These are phyloP conservation scores for Lycocerus yunnanus DNA, from an alignment of 2,888 invertebrate genomes.

Conservation along the genomic window DNA sequence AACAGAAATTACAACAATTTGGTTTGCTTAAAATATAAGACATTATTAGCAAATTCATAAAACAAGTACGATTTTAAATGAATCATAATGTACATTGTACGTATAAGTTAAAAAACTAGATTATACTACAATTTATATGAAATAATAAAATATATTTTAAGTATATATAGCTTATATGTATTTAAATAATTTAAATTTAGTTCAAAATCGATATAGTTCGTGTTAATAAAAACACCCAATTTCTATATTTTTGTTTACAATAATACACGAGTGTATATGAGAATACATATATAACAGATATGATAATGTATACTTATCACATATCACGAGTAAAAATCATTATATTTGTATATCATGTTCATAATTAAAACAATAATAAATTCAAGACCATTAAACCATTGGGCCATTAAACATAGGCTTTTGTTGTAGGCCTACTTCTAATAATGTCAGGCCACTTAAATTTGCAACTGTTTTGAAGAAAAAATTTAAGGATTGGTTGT, in stretches of 20 bases:
- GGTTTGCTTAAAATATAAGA: background rate
- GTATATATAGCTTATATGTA: conserved; percentile 19
- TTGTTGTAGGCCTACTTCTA: background rate
- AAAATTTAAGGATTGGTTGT: background rate
- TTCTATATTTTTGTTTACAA: background rate
- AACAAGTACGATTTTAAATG: background rate
- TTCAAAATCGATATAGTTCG: conserved; percentile 16
- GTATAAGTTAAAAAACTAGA: conserved; percentile 12
- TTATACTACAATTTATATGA: conserved; percentile 10
- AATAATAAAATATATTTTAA: conserved; percentile 23
- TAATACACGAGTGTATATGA: background rate
- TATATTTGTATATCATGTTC: conserved; percentile 36
- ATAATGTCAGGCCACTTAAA: background rate
- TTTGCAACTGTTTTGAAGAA: background rate
- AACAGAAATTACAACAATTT: background rate
- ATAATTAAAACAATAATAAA: conserved; percentile 29
- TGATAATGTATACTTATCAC: conserved; percentile 43
- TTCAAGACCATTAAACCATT: background rate
- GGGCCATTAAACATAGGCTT: background rate
- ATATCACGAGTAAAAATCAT: conserved; percentile 40
- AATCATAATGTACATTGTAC: conserved; percentile 9
- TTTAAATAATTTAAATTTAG: conserved; percentile 10
- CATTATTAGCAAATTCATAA: background rate
- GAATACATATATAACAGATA: conserved; percentile 30
- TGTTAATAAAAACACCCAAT: background rate